Percentiles rank a stretch among this genome's conserved stretches.
phyloP scores from a whole-genome alignment of 2,797 vertebrate species.

The Rhadinocentrus ornatus region DNA sequence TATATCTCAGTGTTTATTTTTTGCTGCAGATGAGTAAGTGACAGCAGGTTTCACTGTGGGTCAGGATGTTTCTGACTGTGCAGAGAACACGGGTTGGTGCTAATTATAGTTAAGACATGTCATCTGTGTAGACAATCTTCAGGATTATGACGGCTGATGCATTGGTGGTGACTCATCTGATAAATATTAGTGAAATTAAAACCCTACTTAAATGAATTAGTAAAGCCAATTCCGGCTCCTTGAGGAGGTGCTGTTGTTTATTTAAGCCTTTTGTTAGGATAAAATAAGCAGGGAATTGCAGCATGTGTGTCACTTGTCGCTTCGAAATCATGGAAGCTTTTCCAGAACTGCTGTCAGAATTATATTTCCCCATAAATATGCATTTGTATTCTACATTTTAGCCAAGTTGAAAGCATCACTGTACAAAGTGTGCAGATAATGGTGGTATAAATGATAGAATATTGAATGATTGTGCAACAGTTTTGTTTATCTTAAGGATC shows the following conservation, averaged over 20 bases:
- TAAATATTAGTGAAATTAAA: slow-evolving; percentile 48
- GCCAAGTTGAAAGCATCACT: slow-evolving; percentile 2
- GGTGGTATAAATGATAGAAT: slow-evolving; percentile 8
- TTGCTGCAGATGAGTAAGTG: slow-evolving; percentile 31
- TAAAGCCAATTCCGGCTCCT: slow-evolving; percentile 46
- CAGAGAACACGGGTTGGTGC: slow-evolving; percentile 28
- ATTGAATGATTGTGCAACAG: slow-evolving; percentile 12
- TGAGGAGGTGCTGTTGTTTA: slow-evolving; percentile 51
- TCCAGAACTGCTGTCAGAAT: slow-evolving; percentile 18
- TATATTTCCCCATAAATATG: background rate
- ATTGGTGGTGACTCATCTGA: slow-evolving; percentile 43
- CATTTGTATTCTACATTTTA: slow-evolving; percentile 7
- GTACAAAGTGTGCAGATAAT: slow-evolving; percentile 22
- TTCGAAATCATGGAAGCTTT: slow-evolving; percentile 47
- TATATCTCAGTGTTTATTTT: slow-evolving; percentile 37
- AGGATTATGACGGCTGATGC: slow-evolving; percentile 45
- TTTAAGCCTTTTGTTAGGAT: slow-evolving; percentile 15
- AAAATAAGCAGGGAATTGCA: slow-evolving; percentile 4
- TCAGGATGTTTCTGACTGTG: slow-evolving; percentile 29
- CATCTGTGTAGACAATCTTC: slow-evolving; percentile 21
- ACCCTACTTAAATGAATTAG: slow-evolving; percentile 65
- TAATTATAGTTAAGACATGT: slow-evolving; percentile 59
- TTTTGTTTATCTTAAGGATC: slow-evolving; percentile 16
- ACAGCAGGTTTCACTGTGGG: slow-evolving; percentile 37
- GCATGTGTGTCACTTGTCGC: slow-evolving; percentile 26